Percentiles rank a stretch among this genome's conserved stretches.
These are phyloP conservation scores for Parazoanthus atlanticus DNA, from an alignment of 92 coral and sea anemone genomes.

Conservation along the genomic window DNA sequence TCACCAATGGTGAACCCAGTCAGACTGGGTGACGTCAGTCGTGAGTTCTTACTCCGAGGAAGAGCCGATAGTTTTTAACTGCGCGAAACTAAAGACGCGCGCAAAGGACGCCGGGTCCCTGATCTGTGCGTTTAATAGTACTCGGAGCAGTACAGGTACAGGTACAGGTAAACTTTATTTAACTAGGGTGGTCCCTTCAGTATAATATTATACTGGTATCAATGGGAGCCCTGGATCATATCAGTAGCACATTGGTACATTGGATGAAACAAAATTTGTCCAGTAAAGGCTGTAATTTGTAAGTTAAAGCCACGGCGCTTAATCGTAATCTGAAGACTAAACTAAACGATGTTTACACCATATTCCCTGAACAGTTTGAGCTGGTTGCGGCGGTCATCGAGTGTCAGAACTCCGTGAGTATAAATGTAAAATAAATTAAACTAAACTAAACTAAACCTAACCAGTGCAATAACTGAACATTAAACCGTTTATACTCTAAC, in stretches of 20 bases:
- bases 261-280: background rate
- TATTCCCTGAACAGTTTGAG: constrained; percentile 71
- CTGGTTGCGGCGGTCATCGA: constrained; percentile 84
- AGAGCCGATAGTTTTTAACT: too few species aligned
- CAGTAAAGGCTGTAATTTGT: too few species aligned
- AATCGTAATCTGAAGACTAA: background rate
- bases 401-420: constrained; percentile 73
- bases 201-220: too few species aligned
- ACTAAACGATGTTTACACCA: constrained; percentile 29
- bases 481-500: background rate
- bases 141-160: background rate
- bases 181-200: too few species aligned
- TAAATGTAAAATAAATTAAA: constrained; percentile 19
- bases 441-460: background rate
- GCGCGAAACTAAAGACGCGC: too few species aligned
- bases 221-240: too few species aligned
- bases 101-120: too few species aligned
- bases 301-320: background rate
- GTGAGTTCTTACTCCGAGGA: too few species aligned
- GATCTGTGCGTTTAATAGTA: too few species aligned
- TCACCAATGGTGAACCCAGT: too few species aligned
- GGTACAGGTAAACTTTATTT: too few species aligned
- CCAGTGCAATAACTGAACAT: background rate
- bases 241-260: background rate
- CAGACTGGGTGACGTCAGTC: too few species aligned